These are phyloP conservation scores for Epinephelus awoara DNA, from an alignment of 2,797 vertebrate genomes.

Conservation along the genomic window DNA sequence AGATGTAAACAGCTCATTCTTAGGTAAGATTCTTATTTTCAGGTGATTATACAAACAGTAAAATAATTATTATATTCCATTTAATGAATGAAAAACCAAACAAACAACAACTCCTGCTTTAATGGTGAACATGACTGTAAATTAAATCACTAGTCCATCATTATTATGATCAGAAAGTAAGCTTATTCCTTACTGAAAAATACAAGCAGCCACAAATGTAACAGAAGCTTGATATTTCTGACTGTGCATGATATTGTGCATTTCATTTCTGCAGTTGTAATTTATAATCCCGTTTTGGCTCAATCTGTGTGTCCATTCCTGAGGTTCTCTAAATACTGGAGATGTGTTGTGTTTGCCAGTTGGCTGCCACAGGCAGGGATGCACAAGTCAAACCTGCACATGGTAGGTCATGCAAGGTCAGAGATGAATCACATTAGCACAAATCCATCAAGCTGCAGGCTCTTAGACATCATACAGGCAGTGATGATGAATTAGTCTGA, in stretches of 20 bases:
- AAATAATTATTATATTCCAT: too few species aligned
- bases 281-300: not conserved
- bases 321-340: not conserved
- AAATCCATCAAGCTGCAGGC: not conserved
- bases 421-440: not conserved
- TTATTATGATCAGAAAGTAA: constrained; percentile 2
- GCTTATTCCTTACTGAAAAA: not conserved
- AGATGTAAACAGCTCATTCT: too few species aligned
- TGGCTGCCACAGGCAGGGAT: not conserved
- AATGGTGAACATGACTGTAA: not conserved
- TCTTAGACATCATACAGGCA: not conserved
- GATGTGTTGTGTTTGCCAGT: not conserved
- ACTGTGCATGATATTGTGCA: not conserved
- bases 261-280: not conserved
- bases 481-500: not conserved
- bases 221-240: not conserved
- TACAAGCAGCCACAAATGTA: not conserved
- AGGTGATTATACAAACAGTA: too few species aligned
- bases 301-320: not conserved
- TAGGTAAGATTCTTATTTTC: too few species aligned
- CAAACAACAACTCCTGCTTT: too few species aligned
- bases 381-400: not conserved
- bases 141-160: not conserved
- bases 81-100: too few species aligned
- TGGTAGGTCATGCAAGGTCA: not conserved